Base-by-base conservation (phyloP, 2,797 vertebrate species). In the Melanotaenia trifasciata region DNA sequence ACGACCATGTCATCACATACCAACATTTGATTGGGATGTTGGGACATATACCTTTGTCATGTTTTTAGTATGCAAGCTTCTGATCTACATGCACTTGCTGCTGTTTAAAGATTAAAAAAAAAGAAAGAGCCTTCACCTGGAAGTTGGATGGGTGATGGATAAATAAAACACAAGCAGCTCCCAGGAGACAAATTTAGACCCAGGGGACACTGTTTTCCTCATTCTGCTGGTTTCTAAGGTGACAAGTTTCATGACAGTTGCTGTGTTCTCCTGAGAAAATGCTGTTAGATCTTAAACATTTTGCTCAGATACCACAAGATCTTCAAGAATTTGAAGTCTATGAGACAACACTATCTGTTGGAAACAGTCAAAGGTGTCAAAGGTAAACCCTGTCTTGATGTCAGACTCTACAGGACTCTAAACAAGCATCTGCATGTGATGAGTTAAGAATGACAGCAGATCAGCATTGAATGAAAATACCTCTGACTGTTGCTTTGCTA, bases 1-100 rank as follows among this genome's bases (percentile, higher is more conserved):
- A 57, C 24, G 13, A 30, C 18, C 26, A 26, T 70, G 36, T 70
- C 35, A 61, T 54, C 45, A 26, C 51, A 20, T 50, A 64, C n/a
- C 18, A 43, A 24, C 40, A 57, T 20, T 58, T 68, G 13, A 53
- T 43, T 11, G 35, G 38, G 33, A 35, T 32, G 20, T 45, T 58
- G 18, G 45, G 30, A 38, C 32, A 35, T 20, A 26, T 33, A 35
- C 35, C 20, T 9, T 28, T 16, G 24, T 14, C 28, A 45, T 33
- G 26, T 58, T 24, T 68, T 12, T 8, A 59, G n/a, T 20, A 28
- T 20, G n/a, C 32, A 53, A 18, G 64, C 22, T 53, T 4, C 14
- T 32, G 30, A 58, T 22, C 30, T 43, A 12, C 32, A 57, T 20
- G 3, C 12, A 26, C 24, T 57, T 43, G 6, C 40, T 58, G 26